Percentiles rank a stretch among this genome's conserved stretches.
phyloP scores from a whole-genome alignment of 2,797 vertebrate species.

The Catamblyrhynchus diadema region DNA sequence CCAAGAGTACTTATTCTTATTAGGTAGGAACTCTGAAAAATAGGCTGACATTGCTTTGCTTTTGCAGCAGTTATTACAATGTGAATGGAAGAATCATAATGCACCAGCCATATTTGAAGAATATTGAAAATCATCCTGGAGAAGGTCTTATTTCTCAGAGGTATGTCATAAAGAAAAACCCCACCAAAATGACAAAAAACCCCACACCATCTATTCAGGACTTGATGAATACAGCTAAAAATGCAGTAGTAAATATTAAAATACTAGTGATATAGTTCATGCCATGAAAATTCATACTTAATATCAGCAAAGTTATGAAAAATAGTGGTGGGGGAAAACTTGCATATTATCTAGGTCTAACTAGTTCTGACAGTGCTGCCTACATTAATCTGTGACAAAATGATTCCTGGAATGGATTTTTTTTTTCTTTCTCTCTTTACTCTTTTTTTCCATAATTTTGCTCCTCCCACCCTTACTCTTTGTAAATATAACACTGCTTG shows the following conservation, averaged over 20 bases:
- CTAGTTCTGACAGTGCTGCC: background rate
- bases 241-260: background rate
- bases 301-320: background rate
- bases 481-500: background rate
- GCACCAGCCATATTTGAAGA: background rate
- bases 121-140: background rate
- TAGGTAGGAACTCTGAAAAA: background rate
- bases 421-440: background rate
- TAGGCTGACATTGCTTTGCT: background rate
- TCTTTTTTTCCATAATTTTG: background rate
- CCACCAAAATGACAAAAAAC: background rate
- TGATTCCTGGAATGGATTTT: background rate
- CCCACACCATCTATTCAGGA: background rate
- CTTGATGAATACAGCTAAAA: background rate
- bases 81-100: background rate
- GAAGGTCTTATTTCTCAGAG: background rate
- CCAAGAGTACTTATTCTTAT: background rate
- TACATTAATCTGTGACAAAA: background rate
- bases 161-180: background rate
- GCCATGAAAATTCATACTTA: background rate
- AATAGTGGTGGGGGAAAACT: background rate
- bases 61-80: conserved; percentile 7
- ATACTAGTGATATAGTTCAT: background rate
- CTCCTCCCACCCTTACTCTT: background rate
- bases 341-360: background rate